Conservation (phyloP, 2,113 vertebrate species). For the Cyanoramphus novaezelandiae region DNA sequence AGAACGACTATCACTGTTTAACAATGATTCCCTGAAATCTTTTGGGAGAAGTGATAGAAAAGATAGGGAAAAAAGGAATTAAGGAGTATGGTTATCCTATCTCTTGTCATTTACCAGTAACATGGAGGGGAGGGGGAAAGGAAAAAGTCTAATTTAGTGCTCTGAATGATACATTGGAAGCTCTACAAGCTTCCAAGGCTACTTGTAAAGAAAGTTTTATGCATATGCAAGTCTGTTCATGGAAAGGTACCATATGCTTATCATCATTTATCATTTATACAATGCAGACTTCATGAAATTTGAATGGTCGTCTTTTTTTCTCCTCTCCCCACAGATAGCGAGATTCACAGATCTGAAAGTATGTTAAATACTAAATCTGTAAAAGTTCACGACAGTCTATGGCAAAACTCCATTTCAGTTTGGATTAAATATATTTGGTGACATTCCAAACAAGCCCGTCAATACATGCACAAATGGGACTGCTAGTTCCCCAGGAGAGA, state of each 20-base stretch:
- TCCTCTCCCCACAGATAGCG: not conserved
- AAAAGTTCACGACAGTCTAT: slow-evolving; percentile 17
- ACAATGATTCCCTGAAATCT: not conserved
- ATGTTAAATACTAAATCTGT: slow-evolving; percentile 20
- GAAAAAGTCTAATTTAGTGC: slow-evolving; percentile 4
- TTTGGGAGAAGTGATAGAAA: not conserved
- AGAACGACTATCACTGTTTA: not conserved
- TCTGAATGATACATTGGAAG: not conserved
- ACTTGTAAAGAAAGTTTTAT: slow-evolving; percentile 36
- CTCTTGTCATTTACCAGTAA: not conserved
- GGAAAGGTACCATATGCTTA: slow-evolving; percentile 55
- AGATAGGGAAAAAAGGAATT: not conserved
- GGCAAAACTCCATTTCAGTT: slow-evolving; percentile 41
- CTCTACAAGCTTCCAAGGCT: not conserved
- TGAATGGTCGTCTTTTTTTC: not conserved
- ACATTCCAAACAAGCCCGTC: not conserved
- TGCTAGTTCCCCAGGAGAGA: not conserved
- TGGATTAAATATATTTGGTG: slow-evolving; percentile 15
- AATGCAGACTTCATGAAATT: slow-evolving; percentile 1
- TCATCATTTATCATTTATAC: slow-evolving; percentile 21
- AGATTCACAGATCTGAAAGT: slow-evolving; percentile 48
- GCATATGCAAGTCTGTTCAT: slow-evolving; percentile 29
- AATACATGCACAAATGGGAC: not conserved
- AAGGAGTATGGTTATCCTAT: not conserved
- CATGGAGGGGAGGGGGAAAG: not conserved